Percentiles rank a stretch among this genome's conserved stretches.
These are phyloP conservation scores for Holothuria leucospilota DNA, from an alignment of 53 echinoderm and acorn worm species.

Conservation along the genomic window DNA sequence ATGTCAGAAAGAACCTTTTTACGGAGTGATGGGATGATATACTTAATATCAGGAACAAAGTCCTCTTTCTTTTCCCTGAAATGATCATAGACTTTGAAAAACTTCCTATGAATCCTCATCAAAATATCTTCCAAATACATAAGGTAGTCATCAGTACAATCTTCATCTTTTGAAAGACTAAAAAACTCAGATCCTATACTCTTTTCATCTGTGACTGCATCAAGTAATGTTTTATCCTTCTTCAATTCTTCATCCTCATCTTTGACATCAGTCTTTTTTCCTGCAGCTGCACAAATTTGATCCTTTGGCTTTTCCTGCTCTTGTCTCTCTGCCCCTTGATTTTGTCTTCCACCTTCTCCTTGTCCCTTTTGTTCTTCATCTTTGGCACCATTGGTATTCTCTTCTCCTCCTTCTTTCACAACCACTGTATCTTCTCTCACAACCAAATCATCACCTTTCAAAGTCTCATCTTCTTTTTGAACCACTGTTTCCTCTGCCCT, in stretches of 20 bases:
- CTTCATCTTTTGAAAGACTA: slow-evolving; percentile 25
- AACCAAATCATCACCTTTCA: not conserved
- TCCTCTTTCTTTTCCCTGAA: slow-evolving; percentile 48
- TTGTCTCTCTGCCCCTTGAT: not conserved
- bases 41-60: slow-evolving; percentile 83
- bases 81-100: slow-evolving; percentile 70
- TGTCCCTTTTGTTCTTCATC: slow-evolving; percentile 41
- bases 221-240: too few species aligned
- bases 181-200: too few species aligned
- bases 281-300: too few species aligned
- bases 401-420: not conserved
- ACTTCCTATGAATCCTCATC: slow-evolving; percentile 73
- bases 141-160: slow-evolving; percentile 83
- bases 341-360: too few species aligned
- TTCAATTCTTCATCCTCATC: too few species aligned
- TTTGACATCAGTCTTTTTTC: too few species aligned
- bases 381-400: slow-evolving; percentile 29
- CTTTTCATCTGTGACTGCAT: too few species aligned
- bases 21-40: slow-evolving; percentile 76
- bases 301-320: too few species aligned
- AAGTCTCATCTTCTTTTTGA: slow-evolving; percentile 16
- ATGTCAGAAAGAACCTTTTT: slow-evolving; percentile 76
- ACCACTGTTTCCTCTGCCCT: not conserved
- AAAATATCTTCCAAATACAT: slow-evolving; percentile 90
- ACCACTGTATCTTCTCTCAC: slow-evolving; percentile 21